phyloP scores from a whole-genome alignment of 2,888 invertebrate genomes.

The Noctua comes region DNA sequence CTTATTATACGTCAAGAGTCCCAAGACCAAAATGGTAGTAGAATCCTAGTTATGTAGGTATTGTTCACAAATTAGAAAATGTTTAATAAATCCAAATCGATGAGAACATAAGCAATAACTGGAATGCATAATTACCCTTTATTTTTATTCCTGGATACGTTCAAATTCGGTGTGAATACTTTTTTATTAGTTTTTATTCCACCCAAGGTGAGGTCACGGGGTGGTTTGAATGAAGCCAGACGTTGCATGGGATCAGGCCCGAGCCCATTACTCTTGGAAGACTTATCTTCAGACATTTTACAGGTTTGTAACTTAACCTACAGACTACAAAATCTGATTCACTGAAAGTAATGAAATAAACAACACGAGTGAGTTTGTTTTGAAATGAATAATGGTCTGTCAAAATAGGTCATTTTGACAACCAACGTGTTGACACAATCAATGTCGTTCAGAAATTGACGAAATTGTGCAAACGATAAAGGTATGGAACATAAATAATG shows the following conservation, averaged over 20 bases:
- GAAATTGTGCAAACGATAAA: background rate
- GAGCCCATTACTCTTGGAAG: constrained; percentile 77
- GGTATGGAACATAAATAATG: no score
- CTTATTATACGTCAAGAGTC: background rate
- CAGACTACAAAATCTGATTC: background rate
- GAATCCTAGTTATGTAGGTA: background rate
- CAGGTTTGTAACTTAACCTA: background rate
- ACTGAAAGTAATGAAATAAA: constrained; percentile 1
- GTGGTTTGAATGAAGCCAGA: constrained; percentile 88
- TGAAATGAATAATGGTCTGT: constrained; percentile 27
- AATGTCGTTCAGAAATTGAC: constrained; percentile 10
- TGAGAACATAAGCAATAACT: background rate
- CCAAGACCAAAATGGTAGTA: no score
- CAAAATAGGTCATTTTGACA: constrained; percentile 15
- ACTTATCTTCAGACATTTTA: constrained; percentile 81
- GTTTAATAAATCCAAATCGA: background rate
- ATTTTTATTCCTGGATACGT: constrained; percentile 91
- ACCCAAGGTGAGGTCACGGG: constrained; percentile 90
- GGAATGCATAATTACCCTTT: constrained; percentile 78
- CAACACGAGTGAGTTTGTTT: constrained; percentile 40
- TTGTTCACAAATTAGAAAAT: background rate
- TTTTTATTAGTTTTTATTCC: constrained; percentile 89
- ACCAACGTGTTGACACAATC: background rate
- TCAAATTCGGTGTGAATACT: constrained; percentile 91
- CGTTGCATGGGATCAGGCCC: constrained; percentile 81